Base-by-base conservation (phyloP, 1,140 invertebrate species). In the Neodiprion pinetum region DNA sequence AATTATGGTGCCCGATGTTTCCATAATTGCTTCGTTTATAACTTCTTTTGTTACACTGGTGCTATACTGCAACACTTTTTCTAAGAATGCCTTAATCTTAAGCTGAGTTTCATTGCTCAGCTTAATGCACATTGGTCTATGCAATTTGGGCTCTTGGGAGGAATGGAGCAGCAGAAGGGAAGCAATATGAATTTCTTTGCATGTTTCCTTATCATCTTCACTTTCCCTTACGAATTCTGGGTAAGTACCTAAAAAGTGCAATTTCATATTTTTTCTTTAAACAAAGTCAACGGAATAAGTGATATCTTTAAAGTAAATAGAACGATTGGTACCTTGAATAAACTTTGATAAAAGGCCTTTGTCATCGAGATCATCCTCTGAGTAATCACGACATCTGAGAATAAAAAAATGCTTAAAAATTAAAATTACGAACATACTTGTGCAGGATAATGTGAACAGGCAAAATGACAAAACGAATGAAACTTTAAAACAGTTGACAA, bases 51-150 rank as follows among this genome's bases (percentile, higher is more conserved):
- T 86, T n/a, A 89, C 71, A 14, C 80, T 74, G 68, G 81, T 83
- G n/a, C 83, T 84, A 68, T 83, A 78, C 1, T 84, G 82, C 11
- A 88, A 79, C 7, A 85, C 47, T 2, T 76, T 78, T 77, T 88
- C 87, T 1, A 88, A 76, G 73, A 88, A 87, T n/a, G 79, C 70
- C 82, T 88, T 89, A 71, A 89, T 85, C 73, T 82, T 83, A 9
- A 87, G 69, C 78, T 89, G 87, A 0, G 81, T 83, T 49, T 88
- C 85, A 21, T 84, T 76, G 7, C 78, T 73, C 4, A 88, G 67
- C 48, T 81, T 84, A 0, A 73, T 73, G 67, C 84, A 85, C 85
- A 89, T 87, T 8, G 84, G 80, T 71, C 81, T 79, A 72, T 89
- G 81, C 76, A 87, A 86, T 49, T 74, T 66, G 17, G 81, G 75